Conservation (phyloP, 2,888 invertebrate genomes). For the Brachyopa scutellaris region DNA sequence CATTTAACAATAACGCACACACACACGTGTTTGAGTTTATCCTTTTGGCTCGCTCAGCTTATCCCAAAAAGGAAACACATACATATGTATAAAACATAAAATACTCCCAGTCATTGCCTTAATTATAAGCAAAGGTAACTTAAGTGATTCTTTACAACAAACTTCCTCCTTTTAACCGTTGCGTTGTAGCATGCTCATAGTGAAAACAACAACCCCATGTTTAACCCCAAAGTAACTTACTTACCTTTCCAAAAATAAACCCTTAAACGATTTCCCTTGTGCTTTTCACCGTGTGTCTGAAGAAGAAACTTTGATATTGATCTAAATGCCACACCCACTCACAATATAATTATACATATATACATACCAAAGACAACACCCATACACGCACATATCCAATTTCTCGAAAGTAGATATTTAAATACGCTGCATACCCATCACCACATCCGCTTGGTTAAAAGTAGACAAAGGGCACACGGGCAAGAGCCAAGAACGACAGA, state of each 20-base stretch:
- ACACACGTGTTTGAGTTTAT: background rate
- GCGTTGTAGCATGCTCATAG: background rate
- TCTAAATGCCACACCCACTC: slow-evolving; percentile 68
- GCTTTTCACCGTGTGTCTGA: too few species aligned
- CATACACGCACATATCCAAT: background rate
- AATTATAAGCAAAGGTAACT: slow-evolving; percentile 24
- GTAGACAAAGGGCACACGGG: slow-evolving; percentile 36
- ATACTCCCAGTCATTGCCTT: slow-evolving; percentile 19
- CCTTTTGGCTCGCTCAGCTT: background rate
- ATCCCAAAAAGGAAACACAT: background rate
- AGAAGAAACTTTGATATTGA: slow-evolving; percentile 60
- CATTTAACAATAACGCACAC: slow-evolving; percentile 1
- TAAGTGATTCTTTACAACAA: slow-evolving; percentile 35
- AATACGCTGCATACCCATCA: slow-evolving; percentile 37
- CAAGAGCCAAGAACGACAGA: background rate
- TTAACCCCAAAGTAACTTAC: slow-evolving; percentile 16
- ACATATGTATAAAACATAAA: background rate
- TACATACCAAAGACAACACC: background rate
- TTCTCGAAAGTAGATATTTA: slow-evolving; percentile 34
- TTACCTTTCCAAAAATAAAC: slow-evolving; percentile 37
- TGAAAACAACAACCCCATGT: background rate
- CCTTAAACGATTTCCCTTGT: slow-evolving; percentile 45
- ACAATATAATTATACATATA: slow-evolving; percentile 2
- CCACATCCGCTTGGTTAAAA: slow-evolving; percentile 51
- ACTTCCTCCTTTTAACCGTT: slow-evolving; percentile 2